Evolutionary conservation across 2,797 vertebrate species (phyloP).

Genomic region (Triplophysa bombifrons): DNA sequence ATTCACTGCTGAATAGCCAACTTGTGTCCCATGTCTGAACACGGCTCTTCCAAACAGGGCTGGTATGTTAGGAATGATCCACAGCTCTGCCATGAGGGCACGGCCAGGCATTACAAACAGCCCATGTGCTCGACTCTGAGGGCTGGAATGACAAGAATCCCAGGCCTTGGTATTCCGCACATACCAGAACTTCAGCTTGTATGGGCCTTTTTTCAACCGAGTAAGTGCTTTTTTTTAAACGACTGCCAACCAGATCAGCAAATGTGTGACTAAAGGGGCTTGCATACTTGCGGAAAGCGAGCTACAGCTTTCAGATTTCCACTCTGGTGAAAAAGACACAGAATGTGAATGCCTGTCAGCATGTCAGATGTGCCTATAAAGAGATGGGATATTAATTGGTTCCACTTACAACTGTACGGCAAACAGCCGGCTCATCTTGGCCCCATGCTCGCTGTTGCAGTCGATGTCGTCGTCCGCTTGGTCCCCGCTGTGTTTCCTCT

Average conservation of each 20-base stretch:
- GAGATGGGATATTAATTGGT: neutral
- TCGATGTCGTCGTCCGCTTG: conserved; percentile 89
- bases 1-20: conserved; percentile 82
- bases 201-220: conserved; percentile 35
- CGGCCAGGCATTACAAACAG: conserved; percentile 63
- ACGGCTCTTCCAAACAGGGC: conserved; percentile 63
- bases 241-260: neutral
- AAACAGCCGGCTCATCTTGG: conserved; percentile 96
- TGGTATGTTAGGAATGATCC: conserved; percentile 77
- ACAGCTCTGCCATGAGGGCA: conserved; percentile 67
- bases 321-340: neutral
- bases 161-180: conserved; percentile 60
- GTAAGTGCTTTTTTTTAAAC: neutral
- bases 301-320: neutral
- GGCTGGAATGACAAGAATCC: conserved; percentile 71
- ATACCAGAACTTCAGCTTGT: conserved; percentile 51
- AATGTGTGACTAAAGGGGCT: conserved; percentile 6
- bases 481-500: conserved; percentile 92
- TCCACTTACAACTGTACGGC: conserved; percentile 88
- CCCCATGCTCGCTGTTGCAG: conserved; percentile 89
- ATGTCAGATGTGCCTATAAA: conserved; percentile 9
- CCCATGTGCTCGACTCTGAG: conserved; percentile 60
- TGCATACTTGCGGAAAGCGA: neutral
- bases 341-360: conserved; percentile 15
- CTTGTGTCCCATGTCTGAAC: conserved; percentile 80